Conservation (phyloP, 2,888 invertebrate species). For the Volucella inflata region DNA sequence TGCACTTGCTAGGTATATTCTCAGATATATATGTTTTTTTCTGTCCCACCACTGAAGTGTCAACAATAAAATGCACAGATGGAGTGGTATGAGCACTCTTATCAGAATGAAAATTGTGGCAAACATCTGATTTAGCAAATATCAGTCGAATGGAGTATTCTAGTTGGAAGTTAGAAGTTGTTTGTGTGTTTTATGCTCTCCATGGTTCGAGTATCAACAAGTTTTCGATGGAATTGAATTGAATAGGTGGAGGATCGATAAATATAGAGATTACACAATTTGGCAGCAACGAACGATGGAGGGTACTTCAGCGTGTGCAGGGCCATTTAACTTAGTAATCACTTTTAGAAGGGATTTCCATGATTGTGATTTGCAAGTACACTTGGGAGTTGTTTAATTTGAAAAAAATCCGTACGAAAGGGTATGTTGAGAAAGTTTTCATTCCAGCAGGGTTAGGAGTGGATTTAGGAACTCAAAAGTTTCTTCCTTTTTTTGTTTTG, state of each 20-base stretch:
- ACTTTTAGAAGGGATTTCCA: conserved; percentile 2
- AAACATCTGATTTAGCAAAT: conserved; percentile 49
- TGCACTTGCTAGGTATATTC: conserved; percentile 1
- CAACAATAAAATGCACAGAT: conserved; percentile 28
- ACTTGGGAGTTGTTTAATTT: too few relatives aligned
- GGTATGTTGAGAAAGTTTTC: neutral
- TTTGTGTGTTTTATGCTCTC: conserved; percentile 4
- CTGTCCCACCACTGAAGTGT: conserved; percentile 46
- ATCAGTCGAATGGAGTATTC: conserved; percentile 38
- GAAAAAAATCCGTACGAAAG: too few relatives aligned
- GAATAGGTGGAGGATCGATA: neutral
- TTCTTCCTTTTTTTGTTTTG: too few relatives aligned
- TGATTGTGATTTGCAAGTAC: neutral
- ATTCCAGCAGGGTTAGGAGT: neutral
- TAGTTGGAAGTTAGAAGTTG: neutral
- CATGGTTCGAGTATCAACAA: conserved; percentile 42
- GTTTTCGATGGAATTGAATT: conserved; percentile 37
- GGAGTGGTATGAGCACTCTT: neutral
- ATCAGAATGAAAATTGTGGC: conserved; percentile 38
- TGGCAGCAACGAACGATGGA: conserved; percentile 34
- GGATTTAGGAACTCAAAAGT: too few relatives aligned
- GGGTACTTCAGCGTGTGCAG: conserved; percentile 17
- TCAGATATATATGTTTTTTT: conserved; percentile 13
- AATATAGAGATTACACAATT: conserved; percentile 28
- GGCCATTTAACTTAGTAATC: conserved; percentile 37